A percentile compares a stretch with the other conserved stretches of the same genome.
Conservation (phyloP, 2,113 vertebrate genomes). For the Cyanoderma ruficeps region DNA sequence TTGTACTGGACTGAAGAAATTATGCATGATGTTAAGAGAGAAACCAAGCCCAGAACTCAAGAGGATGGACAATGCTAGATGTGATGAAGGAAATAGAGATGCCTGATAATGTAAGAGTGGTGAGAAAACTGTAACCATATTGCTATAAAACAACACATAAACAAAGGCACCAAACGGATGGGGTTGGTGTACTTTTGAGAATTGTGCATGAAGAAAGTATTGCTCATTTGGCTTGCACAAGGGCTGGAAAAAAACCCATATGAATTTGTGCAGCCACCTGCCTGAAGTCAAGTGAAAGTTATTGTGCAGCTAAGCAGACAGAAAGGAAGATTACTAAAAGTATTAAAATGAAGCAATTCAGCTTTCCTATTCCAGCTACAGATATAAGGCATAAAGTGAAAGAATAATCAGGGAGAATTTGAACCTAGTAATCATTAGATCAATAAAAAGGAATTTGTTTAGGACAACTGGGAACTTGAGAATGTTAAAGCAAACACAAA, state of each 20-base stretch:
- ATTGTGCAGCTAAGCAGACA: not conserved
- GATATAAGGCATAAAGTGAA: constrained; percentile 22
- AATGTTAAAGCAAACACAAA: constrained; percentile 51
- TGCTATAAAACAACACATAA: constrained; percentile 4
- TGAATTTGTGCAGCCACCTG: constrained; percentile 11
- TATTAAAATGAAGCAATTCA: not conserved
- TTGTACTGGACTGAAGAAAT: not conserved
- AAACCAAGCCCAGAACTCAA: not conserved
- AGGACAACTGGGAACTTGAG: constrained; percentile 48
- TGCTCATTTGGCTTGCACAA: not conserved
- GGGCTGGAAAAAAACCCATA: rapidly evolving
- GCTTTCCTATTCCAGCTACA: not conserved
- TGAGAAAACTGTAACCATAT: constrained; percentile 49
- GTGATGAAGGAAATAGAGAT: not conserved
- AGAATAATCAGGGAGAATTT: constrained; percentile 41
- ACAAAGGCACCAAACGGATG: not conserved
- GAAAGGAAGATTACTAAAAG: not conserved
- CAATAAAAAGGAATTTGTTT: constrained; percentile 47
- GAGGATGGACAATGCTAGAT: not conserved
- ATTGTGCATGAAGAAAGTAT: not conserved
- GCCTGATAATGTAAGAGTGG: not conserved
- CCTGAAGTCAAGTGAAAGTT: not conserved
- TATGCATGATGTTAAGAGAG: not conserved
- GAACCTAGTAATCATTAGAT: constrained; percentile 56
- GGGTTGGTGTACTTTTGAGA: not conserved